Evolutionary conservation across 1,140 invertebrate species (phyloP).

Genomic region (Drosophila kohkoa): DNA sequence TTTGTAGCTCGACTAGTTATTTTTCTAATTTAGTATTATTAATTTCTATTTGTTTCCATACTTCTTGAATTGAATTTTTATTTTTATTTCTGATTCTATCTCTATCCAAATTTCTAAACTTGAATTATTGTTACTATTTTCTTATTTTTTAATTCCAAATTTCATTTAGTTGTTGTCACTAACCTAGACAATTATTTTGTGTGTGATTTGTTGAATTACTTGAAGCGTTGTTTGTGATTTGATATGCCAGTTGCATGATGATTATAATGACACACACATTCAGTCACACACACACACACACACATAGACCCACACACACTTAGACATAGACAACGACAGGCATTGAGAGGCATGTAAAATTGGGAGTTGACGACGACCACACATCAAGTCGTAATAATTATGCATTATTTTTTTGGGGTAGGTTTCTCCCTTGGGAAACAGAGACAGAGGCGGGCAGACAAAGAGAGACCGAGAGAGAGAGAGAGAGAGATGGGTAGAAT

Average conservation of each 20-base stretch:
- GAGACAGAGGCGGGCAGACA: background rate
- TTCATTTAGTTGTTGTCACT: no score
- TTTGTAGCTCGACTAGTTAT: no score
- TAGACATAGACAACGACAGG: conserved; percentile 7
- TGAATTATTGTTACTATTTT: no score
- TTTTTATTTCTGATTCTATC: no score
- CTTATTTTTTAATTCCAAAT: no score
- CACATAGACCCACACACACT: no score
- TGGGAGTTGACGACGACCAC: conserved; percentile 62
- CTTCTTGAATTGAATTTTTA: no score
- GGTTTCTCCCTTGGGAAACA: conserved; percentile 41
- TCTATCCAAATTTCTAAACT: no score
- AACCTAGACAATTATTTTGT: background rate
- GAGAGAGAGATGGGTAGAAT: conserved; percentile 3
- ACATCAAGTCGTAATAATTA: conserved; percentile 76
- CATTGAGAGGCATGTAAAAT: conserved; percentile 20
- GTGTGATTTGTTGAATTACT: conserved; percentile 18
- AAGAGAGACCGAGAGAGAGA: conserved; percentile 4
- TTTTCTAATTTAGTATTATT: no score
- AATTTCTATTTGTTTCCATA: no score
- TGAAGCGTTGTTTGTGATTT: conserved; percentile 42
- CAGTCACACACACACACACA: conserved; percentile 11
- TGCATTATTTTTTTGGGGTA: conserved; percentile 66
- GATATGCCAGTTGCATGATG: conserved; percentile 5
- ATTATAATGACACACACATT: conserved; percentile 19